Evolutionary conservation across 2,888 invertebrate genomes (phyloP), one percentile per base, ranked within the genome.

Genomic region (Amphipyra tragopoginis): DNA sequence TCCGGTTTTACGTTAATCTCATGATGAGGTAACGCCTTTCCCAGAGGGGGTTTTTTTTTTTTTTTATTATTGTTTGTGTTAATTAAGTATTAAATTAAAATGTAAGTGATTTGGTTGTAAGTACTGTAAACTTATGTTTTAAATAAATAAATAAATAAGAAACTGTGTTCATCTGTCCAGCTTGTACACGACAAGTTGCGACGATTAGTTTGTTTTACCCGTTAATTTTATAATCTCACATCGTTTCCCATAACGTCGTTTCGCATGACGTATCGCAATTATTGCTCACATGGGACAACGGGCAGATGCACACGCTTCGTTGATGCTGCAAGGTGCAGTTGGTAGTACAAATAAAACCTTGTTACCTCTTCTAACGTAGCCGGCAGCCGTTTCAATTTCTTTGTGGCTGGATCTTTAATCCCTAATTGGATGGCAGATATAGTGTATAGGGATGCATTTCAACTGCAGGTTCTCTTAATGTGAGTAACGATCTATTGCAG

Each of bases 401-500:
- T 77, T 77, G 60, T 66, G 50, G 44, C 15, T n/a, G 39, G 43
- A 52, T 56, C 59, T 70, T 60, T 60, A 64, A 60, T 50, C 66
- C 55, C 38, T 77, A 77, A 77, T 73, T 74, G 74, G 74, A 77
- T 59, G 52, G 60, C 34, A 66, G 38, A 45, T 50, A 38, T 57
- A 53, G 13, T 52, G 45, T 44, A 34, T 14, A 50, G n/a, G 36
- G n/a, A 38, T 57, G 44, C 14, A 26, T 39, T 53, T 33, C n/a
- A 26, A 43, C 29, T 53, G 29, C 8, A 15, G 5, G 6, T 11
- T n/a, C 26, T 53, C 29, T 10, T 38, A 14, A 26, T 53, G 0
- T 9, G n/a, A 21, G 13, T 52, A 13, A 13, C 14, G 6, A 29
- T 11, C 6, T 21, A 21, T 21, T 21, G 3, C 21, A 21, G 21